phyloP scores from a whole-genome alignment of 2,797 vertebrate genomes.

The Hippocampus kuda region DNA sequence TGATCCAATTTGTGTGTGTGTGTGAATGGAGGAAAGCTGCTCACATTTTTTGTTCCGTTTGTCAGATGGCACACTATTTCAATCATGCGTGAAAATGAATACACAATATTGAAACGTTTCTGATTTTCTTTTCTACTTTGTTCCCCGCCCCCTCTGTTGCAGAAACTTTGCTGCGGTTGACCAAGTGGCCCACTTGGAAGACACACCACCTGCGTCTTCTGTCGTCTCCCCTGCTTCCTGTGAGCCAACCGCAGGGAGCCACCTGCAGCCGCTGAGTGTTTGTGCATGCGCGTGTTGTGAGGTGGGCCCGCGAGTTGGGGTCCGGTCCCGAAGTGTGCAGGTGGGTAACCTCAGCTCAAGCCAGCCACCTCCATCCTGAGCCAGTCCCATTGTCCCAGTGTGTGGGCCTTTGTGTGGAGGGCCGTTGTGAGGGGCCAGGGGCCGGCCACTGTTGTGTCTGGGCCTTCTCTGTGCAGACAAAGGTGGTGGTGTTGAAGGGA shows the following conservation, averaged over 20 bases:
- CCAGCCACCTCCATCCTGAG: conserved; percentile 54
- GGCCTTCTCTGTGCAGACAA: conserved; percentile 53
- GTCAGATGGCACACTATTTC: too few relatives aligned
- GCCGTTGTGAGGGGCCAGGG: conserved; percentile 59
- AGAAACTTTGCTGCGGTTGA: not conserved
- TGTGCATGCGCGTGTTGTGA: not conserved
- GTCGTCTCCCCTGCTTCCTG: not conserved
- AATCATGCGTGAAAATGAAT: too few relatives aligned
- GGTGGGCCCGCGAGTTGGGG: not conserved
- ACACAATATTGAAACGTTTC: too few relatives aligned
- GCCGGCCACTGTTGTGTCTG: conserved; percentile 70
- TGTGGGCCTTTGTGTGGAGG: conserved; percentile 60
- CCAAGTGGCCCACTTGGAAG: not conserved
- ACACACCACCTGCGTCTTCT: not conserved
- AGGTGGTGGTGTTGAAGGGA: too few relatives aligned
- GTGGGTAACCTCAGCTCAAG: conserved; percentile 58
- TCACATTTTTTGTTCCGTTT: too few relatives aligned
- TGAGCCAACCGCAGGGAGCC: conserved; percentile 50
- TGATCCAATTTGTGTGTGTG: too few relatives aligned
- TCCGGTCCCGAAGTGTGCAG: conserved; percentile 62
- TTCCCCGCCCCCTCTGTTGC: not conserved
- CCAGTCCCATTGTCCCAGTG: conserved; percentile 58
- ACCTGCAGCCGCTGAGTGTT: conserved; percentile 49
- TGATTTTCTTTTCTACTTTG: not conserved
- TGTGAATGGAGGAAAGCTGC: too few relatives aligned